Conservation (phyloP, 2,797 vertebrate genomes). For the Euthynnus affinis region DNA sequence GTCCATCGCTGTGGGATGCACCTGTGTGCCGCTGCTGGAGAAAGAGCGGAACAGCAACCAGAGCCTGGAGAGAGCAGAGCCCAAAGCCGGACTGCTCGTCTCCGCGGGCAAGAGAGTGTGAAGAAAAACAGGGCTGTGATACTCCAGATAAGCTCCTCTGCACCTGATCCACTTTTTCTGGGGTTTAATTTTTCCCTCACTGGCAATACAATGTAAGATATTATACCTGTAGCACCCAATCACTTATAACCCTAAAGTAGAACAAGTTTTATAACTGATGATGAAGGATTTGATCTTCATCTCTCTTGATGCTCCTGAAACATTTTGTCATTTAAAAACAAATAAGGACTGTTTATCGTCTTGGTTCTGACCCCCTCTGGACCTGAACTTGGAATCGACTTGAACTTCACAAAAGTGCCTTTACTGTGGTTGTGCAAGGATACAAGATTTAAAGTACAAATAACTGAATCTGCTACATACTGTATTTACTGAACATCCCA, state of each 20-base stretch:
- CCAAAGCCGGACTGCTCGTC: slow-evolving; percentile 68
- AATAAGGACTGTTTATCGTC: background rate
- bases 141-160: background rate
- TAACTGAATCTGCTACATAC: background rate
- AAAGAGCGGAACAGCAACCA: slow-evolving; percentile 77
- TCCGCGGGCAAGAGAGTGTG: slow-evolving; percentile 70
- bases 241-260: background rate
- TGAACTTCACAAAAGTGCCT: background rate
- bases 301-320: background rate
- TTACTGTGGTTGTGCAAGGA: background rate
- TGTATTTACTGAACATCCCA: background rate
- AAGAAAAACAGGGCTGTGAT: background rate
- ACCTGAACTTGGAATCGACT: background rate
- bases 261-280: background rate
- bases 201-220: background rate
- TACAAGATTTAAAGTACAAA: background rate
- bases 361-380: background rate
- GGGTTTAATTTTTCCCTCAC: background rate
- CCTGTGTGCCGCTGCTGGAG: slow-evolving; percentile 88
- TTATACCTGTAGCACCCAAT: background rate
- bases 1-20: slow-evolving; percentile 93
- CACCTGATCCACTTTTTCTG: background rate
- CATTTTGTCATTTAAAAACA: background rate
- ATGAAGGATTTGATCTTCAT: background rate
- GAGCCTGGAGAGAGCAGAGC: slow-evolving; percentile 49